Conservation (phyloP, 2,888 invertebrate genomes). For the Megamerina dolium region DNA sequence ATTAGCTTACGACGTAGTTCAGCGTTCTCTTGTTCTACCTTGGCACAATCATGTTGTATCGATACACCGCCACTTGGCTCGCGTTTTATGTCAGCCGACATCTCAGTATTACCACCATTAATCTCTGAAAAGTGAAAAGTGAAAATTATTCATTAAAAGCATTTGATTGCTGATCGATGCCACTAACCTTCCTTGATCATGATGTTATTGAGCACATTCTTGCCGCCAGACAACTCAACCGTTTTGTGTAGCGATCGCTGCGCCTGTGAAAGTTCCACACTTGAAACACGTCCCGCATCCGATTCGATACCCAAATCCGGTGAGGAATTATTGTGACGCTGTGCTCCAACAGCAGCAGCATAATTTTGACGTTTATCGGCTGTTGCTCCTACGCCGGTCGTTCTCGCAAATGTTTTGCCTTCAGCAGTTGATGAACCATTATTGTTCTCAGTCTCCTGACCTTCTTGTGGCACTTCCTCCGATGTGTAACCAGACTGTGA, state of each 20-base stretch:
- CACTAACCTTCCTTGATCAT: too few relatives aligned
- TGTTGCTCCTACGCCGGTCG: not conserved
- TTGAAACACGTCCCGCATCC: slow-evolving; percentile 64
- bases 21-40: slow-evolving; percentile 61
- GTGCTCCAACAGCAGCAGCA: slow-evolving; percentile 18
- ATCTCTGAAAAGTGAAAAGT: too few relatives aligned
- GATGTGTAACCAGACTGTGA: slow-evolving; percentile 51
- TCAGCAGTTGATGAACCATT: too few relatives aligned
- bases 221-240: slow-evolving; percentile 19
- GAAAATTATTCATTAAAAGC: too few relatives aligned
- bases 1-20: slow-evolving; percentile 64
- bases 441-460: slow-evolving; percentile 8
- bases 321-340: slow-evolving; percentile 55
- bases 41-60: slow-evolving; percentile 46
- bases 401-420: too few relatives aligned
- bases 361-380: not conserved
- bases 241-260: slow-evolving; percentile 39
- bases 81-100: too few relatives aligned
- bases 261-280: slow-evolving; percentile 31
- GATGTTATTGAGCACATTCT: too few relatives aligned
- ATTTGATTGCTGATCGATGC: too few relatives aligned
- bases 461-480: slow-evolving; percentile 42
- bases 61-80: too few relatives aligned
- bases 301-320: slow-evolving; percentile 89
- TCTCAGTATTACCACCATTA: too few relatives aligned